phyloP scores from a whole-genome alignment of 2,113 vertebrate species.

The Syngnathus typhle region DNA sequence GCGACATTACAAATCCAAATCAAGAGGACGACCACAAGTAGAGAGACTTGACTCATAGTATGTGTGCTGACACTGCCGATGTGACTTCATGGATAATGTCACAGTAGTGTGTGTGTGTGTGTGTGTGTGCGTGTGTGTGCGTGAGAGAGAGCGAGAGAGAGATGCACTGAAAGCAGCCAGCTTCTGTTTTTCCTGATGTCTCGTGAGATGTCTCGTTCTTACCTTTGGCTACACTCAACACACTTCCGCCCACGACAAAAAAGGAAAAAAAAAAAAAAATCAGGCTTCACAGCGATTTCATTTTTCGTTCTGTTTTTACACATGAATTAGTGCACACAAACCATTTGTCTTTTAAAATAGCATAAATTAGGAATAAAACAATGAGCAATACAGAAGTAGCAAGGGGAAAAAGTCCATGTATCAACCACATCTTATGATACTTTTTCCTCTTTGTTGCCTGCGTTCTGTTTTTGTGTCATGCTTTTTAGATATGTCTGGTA shows the following conservation, averaged over 20 bases:
- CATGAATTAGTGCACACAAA: conserved; percentile 69
- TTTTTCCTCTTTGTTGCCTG: conserved; percentile 53
- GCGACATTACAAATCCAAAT: neutral
- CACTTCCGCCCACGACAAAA: conserved; percentile 34
- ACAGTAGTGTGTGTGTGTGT: conserved; percentile 44
- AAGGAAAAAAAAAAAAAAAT: conserved; percentile 27
- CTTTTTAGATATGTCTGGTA: conserved; percentile 22
- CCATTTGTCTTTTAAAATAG: conserved; percentile 59
- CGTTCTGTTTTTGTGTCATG: conserved; percentile 44
- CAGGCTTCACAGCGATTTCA: conserved; percentile 61
- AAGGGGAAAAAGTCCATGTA: conserved; percentile 63
- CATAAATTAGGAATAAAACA: conserved; percentile 69
- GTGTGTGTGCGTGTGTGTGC: neutral
- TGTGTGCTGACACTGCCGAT: conserved; percentile 13
- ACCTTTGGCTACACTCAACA: conserved; percentile 35
- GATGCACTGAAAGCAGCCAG: conserved; percentile 5
- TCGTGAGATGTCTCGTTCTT: conserved; percentile 12
- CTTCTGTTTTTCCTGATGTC: conserved; percentile 20
- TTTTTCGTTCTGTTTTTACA: conserved; percentile 57
- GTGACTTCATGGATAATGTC: conserved; percentile 40
- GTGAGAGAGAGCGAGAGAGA: too few species aligned
- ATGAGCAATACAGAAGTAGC: conserved; percentile 68
- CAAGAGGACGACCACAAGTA: conserved; percentile 33
- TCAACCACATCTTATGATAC: conserved; percentile 59
- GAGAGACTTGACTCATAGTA: conserved; percentile 20